Evolutionary conservation across 23 tunicate species (phyloP).

Genomic region (Trididemnum nubilum): DNA sequence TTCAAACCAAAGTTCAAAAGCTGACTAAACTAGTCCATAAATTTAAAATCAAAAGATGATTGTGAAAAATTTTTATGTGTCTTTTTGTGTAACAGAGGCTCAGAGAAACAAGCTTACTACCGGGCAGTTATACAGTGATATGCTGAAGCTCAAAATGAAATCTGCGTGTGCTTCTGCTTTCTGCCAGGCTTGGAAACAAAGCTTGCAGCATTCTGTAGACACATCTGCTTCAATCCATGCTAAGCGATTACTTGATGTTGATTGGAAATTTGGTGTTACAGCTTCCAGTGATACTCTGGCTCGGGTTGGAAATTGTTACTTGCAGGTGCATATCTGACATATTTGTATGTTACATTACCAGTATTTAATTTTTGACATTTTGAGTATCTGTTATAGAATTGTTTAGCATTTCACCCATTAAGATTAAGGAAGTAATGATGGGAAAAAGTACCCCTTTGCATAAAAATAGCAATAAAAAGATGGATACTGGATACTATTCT

Average conservation of each 20-base stretch:
- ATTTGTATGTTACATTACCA: no score
- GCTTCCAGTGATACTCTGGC: conserved; percentile 68
- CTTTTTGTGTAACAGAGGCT: conserved; percentile 39
- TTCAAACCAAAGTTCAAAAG: no score
- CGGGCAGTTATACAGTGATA: conserved; percentile 68
- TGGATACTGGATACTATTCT: no score
- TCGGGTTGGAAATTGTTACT: conserved; percentile 81
- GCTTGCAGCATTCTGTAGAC: background rate
- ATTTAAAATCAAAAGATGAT: no score
- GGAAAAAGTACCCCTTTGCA: no score
- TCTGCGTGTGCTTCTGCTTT: conserved; percentile 29
- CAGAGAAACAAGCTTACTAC: conserved; percentile 36
- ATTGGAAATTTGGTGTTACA: conserved; percentile 93
- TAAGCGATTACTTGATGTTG: conserved; percentile 56
- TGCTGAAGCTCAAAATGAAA: conserved; percentile 39
- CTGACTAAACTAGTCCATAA: no score
- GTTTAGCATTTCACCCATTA: no score
- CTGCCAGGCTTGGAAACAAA: conserved; percentile 63
- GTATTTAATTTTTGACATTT: no score
- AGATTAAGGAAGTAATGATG: no score
- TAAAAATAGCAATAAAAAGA: no score
- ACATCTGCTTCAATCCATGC: background rate
- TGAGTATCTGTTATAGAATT: no score
- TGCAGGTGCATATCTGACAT: conserved; percentile 73
- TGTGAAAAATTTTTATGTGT: no score